These are phyloP conservation scores for Pogoniulus pusillus DNA, from an alignment of 2,797 vertebrate species.

Conservation along the genomic window DNA sequence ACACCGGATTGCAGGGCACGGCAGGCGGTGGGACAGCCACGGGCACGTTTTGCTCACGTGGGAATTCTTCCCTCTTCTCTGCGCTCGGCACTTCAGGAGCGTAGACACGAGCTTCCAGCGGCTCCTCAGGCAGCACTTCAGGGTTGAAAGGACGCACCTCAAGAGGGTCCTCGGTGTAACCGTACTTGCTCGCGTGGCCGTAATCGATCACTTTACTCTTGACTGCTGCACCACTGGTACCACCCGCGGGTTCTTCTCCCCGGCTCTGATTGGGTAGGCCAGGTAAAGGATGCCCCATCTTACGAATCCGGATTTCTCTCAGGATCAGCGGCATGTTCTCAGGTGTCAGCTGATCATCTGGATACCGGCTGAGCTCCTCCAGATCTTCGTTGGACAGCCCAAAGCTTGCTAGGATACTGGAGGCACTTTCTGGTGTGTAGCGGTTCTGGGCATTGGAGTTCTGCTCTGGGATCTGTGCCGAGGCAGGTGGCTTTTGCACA, in stretches of 20 bases:
- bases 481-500: constrained; percentile 53
- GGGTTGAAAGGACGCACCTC: constrained; percentile 73
- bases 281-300: constrained; percentile 75
- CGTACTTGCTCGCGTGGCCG: constrained; percentile 90
- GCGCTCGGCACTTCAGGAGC: constrained; percentile 18
- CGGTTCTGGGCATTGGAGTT: constrained; percentile 74
- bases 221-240: constrained; percentile 26
- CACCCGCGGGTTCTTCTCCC: constrained; percentile 48
- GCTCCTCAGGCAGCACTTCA: constrained; percentile 52
- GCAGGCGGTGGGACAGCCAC: constrained; percentile 4
- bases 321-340: constrained; percentile 92
- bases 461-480: constrained; percentile 52
- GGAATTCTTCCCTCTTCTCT: constrained; percentile 69
- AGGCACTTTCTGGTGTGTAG: constrained; percentile 89
- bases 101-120: constrained; percentile 76
- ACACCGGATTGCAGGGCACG: constrained; percentile 56
- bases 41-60: constrained; percentile 39
- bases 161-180: constrained; percentile 74
- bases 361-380: constrained; percentile 90
- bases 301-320: constrained; percentile 87
- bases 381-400: constrained; percentile 94
- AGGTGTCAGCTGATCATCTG: constrained; percentile 92
- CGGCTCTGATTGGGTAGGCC: constrained; percentile 53
- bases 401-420: constrained; percentile 90
- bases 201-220: constrained; percentile 93